phyloP scores from a whole-genome alignment of 1,140 invertebrate species.

The Gonatopus flavifemur region DNA sequence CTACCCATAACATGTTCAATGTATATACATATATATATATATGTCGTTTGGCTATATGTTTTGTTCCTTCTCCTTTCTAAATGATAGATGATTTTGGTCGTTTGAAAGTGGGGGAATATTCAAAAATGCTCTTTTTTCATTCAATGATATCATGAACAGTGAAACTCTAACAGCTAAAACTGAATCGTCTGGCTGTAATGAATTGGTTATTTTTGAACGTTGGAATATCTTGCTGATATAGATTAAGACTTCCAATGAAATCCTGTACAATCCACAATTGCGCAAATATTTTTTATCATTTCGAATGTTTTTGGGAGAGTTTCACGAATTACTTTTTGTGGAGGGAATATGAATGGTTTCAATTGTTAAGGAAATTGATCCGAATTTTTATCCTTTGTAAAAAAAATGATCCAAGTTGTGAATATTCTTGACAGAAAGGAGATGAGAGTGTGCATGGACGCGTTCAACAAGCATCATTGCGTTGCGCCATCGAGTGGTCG shows the following conservation, averaged over 20 bases:
- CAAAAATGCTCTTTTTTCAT: conserved; percentile 19
- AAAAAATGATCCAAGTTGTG: too few relatives aligned
- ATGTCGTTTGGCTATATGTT: too few relatives aligned
- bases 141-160: conserved; percentile 25
- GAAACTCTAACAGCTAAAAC: conserved; percentile 21
- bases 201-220: conserved; percentile 15
- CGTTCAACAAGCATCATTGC: too few relatives aligned
- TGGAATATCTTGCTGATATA: conserved; percentile 23
- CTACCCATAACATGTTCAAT: conserved; percentile 27
- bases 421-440: too few relatives aligned
- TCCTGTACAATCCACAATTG: conserved; percentile 21
- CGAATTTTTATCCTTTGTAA: too few relatives aligned
- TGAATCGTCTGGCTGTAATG: conserved; percentile 20
- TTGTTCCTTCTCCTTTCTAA: conserved; percentile 18
- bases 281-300: conserved; percentile 20
- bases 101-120: conserved; percentile 25
- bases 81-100: conserved; percentile 11
- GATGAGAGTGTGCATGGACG: too few relatives aligned
- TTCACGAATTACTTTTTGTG: conserved; percentile 10
- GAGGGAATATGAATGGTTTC: conserved; percentile 17
- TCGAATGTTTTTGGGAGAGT: conserved; percentile 16
- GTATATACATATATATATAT: too few relatives aligned
- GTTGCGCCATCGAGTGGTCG: too few relatives aligned
- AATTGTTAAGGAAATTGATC: conserved; percentile 14
- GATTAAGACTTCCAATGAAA: conserved; percentile 18